Percentiles rank a stretch among this genome's conserved stretches.
phyloP scores from a whole-genome alignment of 2,113 vertebrate species.

The Dasypus novemcinctus region DNA sequence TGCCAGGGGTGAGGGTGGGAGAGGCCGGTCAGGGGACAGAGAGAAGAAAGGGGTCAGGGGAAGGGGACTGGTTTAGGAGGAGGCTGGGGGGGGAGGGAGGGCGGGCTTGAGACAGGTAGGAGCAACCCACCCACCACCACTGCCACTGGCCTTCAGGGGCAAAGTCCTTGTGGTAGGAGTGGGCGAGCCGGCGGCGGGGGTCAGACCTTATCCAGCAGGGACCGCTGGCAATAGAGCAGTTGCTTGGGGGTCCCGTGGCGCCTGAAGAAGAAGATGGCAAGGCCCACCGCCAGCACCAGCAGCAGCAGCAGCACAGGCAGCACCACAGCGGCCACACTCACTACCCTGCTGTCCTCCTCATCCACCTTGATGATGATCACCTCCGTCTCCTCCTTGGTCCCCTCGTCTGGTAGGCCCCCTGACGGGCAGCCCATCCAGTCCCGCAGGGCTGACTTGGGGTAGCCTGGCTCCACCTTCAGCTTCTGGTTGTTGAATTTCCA shows the following conservation, averaged over 20 bases:
- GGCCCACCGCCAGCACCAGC: conserved; percentile 87
- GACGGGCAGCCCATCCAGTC: conserved; percentile 92
- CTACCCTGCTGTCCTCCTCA: conserved; percentile 82
- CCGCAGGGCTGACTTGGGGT: conserved; percentile 90
- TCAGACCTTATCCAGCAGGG: conserved; percentile 95
- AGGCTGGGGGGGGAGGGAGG: neutral
- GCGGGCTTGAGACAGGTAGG: conserved; percentile 61
- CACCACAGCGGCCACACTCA: conserved; percentile 83
- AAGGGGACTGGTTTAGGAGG: neutral
- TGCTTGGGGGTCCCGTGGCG: conserved; percentile 91
- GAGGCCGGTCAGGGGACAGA: neutral
- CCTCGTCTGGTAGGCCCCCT: conserved; percentile 80
- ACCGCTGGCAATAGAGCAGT: conserved; percentile 93
- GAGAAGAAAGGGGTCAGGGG: neutral
- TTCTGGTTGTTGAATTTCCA: conserved; percentile 96
- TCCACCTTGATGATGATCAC: conserved; percentile 90
- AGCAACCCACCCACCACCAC: conserved; percentile 72
- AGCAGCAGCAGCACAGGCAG: conserved; percentile 89
- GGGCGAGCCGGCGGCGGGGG: conserved; percentile 70
- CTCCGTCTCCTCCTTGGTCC: conserved; percentile 81
- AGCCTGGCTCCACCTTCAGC: conserved; percentile 92
- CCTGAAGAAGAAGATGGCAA: conserved; percentile 89
- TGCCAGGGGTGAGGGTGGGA: neutral
- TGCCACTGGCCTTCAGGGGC: conserved; percentile 61
- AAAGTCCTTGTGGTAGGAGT: conserved; percentile 64